Conservation (phyloP, 2,797 vertebrate species). For the Coranthus polyacanthus region DNA sequence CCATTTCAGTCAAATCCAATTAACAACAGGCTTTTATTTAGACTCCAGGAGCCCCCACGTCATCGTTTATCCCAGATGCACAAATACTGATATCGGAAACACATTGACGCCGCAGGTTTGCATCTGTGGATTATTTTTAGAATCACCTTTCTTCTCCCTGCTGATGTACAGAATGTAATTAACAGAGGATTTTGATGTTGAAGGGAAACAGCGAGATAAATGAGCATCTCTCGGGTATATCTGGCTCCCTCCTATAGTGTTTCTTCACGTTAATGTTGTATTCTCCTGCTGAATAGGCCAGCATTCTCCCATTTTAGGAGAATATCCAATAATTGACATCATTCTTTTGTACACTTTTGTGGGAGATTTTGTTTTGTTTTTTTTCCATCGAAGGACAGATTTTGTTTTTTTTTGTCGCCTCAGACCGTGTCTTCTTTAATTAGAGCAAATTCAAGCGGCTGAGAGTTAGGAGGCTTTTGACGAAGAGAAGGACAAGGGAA, state of each 20-base stretch:
- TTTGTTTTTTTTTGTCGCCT: slow-evolving; percentile 3
- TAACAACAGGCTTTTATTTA: slow-evolving; percentile 52
- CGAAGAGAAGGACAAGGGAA: slow-evolving; percentile 10
- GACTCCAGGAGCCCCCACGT: slow-evolving; percentile 7
- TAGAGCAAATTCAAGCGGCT: slow-evolving; percentile 40
- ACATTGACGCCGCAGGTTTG: slow-evolving; percentile 18
- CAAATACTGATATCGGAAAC: background rate
- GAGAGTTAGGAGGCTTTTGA: slow-evolving; percentile 44
- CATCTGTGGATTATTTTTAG: slow-evolving; percentile 44
- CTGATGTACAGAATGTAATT: slow-evolving; percentile 34
- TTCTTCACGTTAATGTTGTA: slow-evolving; percentile 6
- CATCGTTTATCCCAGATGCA: slow-evolving; percentile 36
- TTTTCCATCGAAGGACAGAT: slow-evolving; percentile 7
- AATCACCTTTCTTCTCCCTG: slow-evolving; percentile 27
- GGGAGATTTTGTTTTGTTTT: too few species aligned
- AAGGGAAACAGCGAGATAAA: slow-evolving; percentile 40
- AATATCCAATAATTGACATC: slow-evolving; percentile 42
- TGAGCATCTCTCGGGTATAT: slow-evolving; percentile 15
- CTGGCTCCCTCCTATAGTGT: slow-evolving; percentile 11
- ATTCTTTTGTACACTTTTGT: slow-evolving; percentile 25
- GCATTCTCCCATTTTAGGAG: slow-evolving; percentile 19
- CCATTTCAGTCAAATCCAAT: slow-evolving; percentile 62
- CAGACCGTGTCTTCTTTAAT: slow-evolving; percentile 45
- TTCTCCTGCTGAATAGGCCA: slow-evolving; percentile 32
- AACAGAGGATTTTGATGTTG: slow-evolving; percentile 29